Base-by-base conservation (phyloP, 2,888 invertebrate species). In the Dryomyza anilis region DNA sequence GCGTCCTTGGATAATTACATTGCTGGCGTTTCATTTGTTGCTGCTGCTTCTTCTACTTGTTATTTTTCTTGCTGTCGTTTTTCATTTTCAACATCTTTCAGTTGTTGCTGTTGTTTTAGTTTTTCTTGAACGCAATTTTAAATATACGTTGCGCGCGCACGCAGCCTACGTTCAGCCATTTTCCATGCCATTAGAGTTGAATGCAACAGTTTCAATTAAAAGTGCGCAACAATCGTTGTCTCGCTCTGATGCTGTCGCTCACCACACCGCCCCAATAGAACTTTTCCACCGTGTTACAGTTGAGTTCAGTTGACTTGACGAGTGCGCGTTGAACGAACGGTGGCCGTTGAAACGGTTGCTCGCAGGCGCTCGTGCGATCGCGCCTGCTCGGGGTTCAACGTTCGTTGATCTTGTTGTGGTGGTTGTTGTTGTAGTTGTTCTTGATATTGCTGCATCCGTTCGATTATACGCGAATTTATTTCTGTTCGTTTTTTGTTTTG, bases 1-100 rank as follows among this genome's bases (percentile, higher is more conserved):
- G 36, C 60, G 60, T 60, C 60, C 60, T 60, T 60, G 60, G 50
- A 58, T 60, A 60, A 60, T 30, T 53, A 46, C 61, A 61, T 61
- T 52, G 53, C 52, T 27, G 29, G 61, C 52, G 52, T 46, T 39
- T 61, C 43, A 29, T 10, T 50, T 21, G 50, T 25, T 50, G 16
- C 29, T 52, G 29, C 14, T 52, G n/a, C n/a, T 39, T 39, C n/a
- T n/a, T 39, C 39, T 7, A 2, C 39, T 39, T n/a, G 39, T 48
- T 59, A 48, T 59, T 59, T 10, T 23, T 59, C 16, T 39, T 60
- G 63, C 57, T 63, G 56, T 46, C 50, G 46, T n/a, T 36, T 45
- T 56, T 63, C 3, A 36, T 39, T 3, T n/a, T 39, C 12, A 33
- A n/a, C 39, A 3, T 2, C n/a, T 5, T 3, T 39, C 12, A 2